Conservation (phyloP, 2,888 invertebrate genomes). For the Xanthostigma xanthostigma region DNA sequence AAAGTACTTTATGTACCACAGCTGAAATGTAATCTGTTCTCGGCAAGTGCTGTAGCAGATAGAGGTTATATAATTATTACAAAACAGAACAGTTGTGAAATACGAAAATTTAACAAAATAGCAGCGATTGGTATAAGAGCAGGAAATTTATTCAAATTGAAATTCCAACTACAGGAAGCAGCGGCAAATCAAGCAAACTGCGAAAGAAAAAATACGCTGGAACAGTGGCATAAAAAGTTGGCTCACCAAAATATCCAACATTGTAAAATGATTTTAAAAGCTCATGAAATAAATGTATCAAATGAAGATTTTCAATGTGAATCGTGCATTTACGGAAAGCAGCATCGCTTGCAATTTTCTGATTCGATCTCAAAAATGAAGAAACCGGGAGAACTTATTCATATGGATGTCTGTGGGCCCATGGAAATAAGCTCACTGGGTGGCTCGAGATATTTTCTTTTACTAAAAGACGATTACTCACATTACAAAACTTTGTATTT, state of each 20-base stretch:
- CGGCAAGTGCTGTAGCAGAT: background rate
- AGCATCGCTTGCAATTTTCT: no score
- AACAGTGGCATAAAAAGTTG: background rate
- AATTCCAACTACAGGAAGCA: no score
- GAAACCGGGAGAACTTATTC: background rate
- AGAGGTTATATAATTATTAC: background rate
- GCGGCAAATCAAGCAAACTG: no score
- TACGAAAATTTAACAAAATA: no score
- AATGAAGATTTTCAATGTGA: no score
- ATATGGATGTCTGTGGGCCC: constrained; percentile 7
- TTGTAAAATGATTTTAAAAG: background rate
- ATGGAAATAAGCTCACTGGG: constrained; percentile 5
- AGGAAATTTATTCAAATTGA: no score
- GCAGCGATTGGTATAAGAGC: no score
- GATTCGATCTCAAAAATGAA: no score
- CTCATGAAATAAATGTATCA: background rate
- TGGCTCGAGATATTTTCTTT: constrained; percentile 5
- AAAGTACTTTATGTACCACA: constrained; percentile 3
- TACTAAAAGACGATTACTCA: background rate
- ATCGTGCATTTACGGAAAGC: no score
- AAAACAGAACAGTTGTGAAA: no score
- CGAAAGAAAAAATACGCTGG: no score
- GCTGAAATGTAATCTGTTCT: constrained; percentile 3
- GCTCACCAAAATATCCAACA: constrained; percentile 6
- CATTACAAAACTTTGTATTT: no score